Evolutionary conservation across 2,797 vertebrate species (phyloP).

Genomic region (Pelobates cultripes): DNA sequence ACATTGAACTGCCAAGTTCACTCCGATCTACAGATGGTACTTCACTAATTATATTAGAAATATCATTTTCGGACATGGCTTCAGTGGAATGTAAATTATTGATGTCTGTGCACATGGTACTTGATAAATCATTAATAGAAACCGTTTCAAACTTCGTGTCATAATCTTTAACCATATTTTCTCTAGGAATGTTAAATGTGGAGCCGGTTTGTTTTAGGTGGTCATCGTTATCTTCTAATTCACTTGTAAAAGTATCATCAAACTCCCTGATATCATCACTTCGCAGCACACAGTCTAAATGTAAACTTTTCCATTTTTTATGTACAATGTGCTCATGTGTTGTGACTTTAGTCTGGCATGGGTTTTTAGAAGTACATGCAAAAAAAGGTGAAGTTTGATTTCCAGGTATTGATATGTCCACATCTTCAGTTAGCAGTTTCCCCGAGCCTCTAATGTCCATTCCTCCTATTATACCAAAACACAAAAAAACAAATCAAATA

Average conservation of each 20-base stretch:
- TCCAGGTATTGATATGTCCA: slow-evolving; percentile 48
- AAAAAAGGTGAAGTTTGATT: slow-evolving; percentile 55
- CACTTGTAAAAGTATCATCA: slow-evolving; percentile 55
- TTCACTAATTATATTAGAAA: slow-evolving; percentile 90
- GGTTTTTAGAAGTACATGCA: slow-evolving; percentile 56
- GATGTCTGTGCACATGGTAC: slow-evolving; percentile 54
- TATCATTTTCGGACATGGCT: slow-evolving; percentile 80
- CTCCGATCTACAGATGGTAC: slow-evolving; percentile 80
- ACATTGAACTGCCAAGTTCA: slow-evolving; percentile 83
- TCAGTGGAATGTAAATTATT: slow-evolving; percentile 67
- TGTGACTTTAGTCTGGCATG: slow-evolving; percentile 26
- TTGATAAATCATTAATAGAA: slow-evolving; percentile 64
- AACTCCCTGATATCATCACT: slow-evolving; percentile 44
- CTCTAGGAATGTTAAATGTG: slow-evolving; percentile 32
- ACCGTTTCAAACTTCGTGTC: slow-evolving; percentile 30
- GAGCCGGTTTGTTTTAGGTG: slow-evolving; percentile 44
- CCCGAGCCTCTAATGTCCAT: slow-evolving; percentile 54
- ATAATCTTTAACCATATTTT: not conserved
- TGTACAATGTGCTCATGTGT: slow-evolving; percentile 21
- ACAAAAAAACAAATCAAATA: slow-evolving; percentile 45
- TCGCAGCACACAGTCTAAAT: slow-evolving; percentile 41
- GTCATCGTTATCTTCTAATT: not conserved
- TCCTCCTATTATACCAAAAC: slow-evolving; percentile 65
- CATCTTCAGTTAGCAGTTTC: slow-evolving; percentile 57
- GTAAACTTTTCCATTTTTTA: slow-evolving; percentile 53